Percentiles rank a stretch among this genome's conserved stretches.
phyloP scores from a whole-genome alignment of 1,140 invertebrate genomes.

The Anthonomus grandis region DNA sequence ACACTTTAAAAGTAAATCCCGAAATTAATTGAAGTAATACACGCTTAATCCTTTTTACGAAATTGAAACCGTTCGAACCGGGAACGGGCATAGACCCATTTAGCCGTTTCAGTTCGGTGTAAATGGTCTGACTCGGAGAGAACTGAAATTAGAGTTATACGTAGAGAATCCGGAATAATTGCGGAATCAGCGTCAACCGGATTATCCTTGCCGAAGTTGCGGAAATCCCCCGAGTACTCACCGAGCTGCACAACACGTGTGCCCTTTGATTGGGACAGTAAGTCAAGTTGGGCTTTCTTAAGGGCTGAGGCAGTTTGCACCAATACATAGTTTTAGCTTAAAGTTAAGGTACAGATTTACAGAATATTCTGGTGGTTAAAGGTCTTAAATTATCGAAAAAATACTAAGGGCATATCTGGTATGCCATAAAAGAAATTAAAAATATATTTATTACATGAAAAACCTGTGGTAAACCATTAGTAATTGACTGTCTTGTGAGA shows the following conservation, averaged over 20 bases:
- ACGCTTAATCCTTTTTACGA: conserved; percentile 9
- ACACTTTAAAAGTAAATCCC: not conserved
- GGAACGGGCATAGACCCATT: conserved; percentile 23
- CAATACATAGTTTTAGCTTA: too few relatives aligned
- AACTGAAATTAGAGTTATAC: conserved; percentile 20
- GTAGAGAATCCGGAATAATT: conserved; percentile 23
- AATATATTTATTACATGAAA: too few relatives aligned
- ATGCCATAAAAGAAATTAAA: too few relatives aligned
- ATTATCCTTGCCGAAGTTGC: conserved; percentile 23
- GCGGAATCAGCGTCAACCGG: conserved; percentile 26
- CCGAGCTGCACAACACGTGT: conserved; percentile 19
- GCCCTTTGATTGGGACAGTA: conserved; percentile 21
- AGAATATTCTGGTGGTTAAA: too few relatives aligned
- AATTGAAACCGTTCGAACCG: conserved; percentile 18
- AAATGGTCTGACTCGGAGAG: conserved; percentile 18
- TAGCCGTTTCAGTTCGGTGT: conserved; percentile 15
- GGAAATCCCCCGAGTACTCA: conserved; percentile 17
- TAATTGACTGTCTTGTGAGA: too few relatives aligned
- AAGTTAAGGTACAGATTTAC: not conserved
- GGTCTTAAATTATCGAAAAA: too few relatives aligned
- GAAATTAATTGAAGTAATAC: conserved; percentile 14
- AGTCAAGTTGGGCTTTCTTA: conserved; percentile 26
- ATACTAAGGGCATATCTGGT: too few relatives aligned
- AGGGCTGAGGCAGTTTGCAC: not conserved
- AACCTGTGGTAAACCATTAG: too few relatives aligned